Evolutionary conservation across 2,888 invertebrate genomes (phyloP), one percentile per base, ranked within the genome.

Genomic region (Boloria selene): DNA sequence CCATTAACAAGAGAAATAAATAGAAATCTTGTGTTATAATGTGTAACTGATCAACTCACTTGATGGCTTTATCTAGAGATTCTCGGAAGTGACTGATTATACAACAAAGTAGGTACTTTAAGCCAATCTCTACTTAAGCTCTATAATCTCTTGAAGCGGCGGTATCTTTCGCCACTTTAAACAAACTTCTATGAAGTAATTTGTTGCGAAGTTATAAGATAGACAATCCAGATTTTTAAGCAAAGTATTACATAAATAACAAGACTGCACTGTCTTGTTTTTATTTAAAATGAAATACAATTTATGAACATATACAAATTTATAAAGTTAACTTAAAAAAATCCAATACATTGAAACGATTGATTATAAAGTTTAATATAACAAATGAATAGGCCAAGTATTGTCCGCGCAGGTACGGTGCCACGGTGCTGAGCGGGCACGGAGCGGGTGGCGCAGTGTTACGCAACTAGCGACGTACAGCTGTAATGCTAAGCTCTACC

Each of bases 381-480:
- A 62, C 26, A 17, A 62, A 49, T 13, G 17, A 26, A 58, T 45
- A 52, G 16, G 31, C 26, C 44, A 17, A 7, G 22, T 26, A 17
- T 42, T 44, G 61, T 62, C 42, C 47, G 50, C 61, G 52, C 64
- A 60, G 64, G 56, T 60, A 55, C 55, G 45, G 42, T 26, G 26
- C 16, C 26, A 49, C 56, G 6, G 69, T 69, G 67, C 61, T 64
- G 49, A 38, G 59, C 14, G 18, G 44, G 6, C 31, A 49, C n/a
- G 42, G 13, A 7, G 54, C 55, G 75, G 68, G 71, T 77, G 77
- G 83, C 82, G 85, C 86, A 84, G 79, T 83, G 68, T 85, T 85
- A 83, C 77, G 82, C 83, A 87, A 86, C 73, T 38, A 22, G 55
- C 45, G 13, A 47, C 53, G 61, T 49, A 38, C 49, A 38, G 38